Evolutionary conservation across 2,113 vertebrate genomes (phyloP).

Genomic region (Octodon degus): DNA sequence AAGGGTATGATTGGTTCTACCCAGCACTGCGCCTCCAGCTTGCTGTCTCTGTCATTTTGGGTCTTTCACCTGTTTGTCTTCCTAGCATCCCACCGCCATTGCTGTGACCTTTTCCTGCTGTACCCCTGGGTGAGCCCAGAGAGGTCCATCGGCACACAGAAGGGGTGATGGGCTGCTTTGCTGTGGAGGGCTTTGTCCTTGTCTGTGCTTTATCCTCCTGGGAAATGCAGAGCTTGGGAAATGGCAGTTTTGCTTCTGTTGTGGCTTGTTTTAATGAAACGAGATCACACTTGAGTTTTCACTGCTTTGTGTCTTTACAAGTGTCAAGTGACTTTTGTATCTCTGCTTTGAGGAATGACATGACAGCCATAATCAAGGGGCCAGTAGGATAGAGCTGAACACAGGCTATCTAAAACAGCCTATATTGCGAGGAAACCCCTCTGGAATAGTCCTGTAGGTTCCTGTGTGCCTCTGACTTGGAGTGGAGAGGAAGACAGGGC

Average conservation of each 20-base stretch:
- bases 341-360: neutral
- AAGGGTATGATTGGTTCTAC: neutral
- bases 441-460: neutral
- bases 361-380: neutral
- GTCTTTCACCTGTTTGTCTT: neutral
- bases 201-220: neutral
- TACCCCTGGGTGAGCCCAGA: neutral
- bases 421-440: neutral
- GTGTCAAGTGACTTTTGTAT: neutral
- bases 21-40: neutral
- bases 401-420: neutral
- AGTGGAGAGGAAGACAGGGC: neutral
- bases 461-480: neutral
- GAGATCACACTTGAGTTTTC: neutral
- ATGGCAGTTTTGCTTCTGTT: neutral
- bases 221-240: neutral
- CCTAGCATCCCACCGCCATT: neutral
- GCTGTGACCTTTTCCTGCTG: neutral
- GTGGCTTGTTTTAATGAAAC: neutral
- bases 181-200: neutral
- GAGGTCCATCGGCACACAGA: accelerated
- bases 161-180: neutral
- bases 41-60: neutral
- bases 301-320: neutral
- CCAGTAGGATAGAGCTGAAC: neutral